Evolutionary conservation across 2,888 invertebrate species (phyloP).

Genomic region (Harpagoxenus sublaevis): DNA sequence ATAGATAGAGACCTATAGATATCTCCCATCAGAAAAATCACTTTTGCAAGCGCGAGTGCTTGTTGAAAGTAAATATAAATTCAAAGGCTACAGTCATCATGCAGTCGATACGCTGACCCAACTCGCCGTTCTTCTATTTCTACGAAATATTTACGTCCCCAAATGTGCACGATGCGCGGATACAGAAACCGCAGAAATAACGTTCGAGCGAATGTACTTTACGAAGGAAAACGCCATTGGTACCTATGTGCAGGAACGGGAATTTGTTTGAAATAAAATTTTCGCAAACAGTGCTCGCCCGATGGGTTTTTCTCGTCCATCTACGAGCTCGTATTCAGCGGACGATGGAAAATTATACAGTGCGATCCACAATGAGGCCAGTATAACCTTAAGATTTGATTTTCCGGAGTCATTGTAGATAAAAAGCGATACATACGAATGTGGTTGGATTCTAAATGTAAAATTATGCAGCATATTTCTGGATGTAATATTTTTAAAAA

Average conservation of each 20-base stretch:
- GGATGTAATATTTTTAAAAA: neutral
- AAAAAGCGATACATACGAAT: neutral
- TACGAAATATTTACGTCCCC: conserved; percentile 44
- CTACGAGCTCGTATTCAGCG: conserved; percentile 19
- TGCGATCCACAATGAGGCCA: neutral
- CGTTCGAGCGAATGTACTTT: conserved; percentile 26
- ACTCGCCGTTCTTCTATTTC: conserved; percentile 23
- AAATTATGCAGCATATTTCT: neutral
- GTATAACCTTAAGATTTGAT: neutral
- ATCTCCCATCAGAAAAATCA: conserved; percentile 40
- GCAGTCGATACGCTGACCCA: conserved; percentile 42
- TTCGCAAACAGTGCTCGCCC: conserved; percentile 31
- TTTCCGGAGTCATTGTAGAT: neutral
- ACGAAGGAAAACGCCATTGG: conserved; percentile 26
- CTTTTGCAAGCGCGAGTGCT: conserved; percentile 19
- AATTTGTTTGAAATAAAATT: conserved; percentile 49
- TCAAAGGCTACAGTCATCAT: conserved; percentile 31
- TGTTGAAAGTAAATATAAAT: conserved; percentile 29
- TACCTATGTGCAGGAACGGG: neutral
- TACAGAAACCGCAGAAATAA: conserved; percentile 38
- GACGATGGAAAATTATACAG: conserved; percentile 20
- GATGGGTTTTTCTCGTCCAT: conserved; percentile 30
- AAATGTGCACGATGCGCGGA: neutral
- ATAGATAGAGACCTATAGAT: conserved; percentile 12
- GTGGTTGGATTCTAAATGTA: neutral